Evolutionary conservation across 2,113 vertebrate species (phyloP).

Genomic region (Rutilus rutilus): DNA sequence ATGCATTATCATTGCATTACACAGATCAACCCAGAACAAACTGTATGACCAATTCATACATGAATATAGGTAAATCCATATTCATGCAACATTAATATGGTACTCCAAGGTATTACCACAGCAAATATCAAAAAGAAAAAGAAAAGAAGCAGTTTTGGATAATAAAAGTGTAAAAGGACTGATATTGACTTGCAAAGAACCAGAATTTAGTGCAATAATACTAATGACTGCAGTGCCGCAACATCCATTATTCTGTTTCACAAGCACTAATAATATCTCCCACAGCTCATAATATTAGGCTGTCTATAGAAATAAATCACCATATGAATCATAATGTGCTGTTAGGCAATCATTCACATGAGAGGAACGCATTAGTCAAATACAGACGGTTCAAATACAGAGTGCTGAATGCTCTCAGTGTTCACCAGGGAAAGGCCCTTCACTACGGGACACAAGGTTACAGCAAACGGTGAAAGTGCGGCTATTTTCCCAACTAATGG

Average conservation of each 20-base stretch:
- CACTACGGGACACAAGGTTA: not conserved
- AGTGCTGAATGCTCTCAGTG: not conserved
- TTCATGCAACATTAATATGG: not conserved
- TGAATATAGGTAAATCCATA: not conserved
- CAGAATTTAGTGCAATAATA: not conserved
- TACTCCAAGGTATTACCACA: not conserved
- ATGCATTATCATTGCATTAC: too few species aligned
- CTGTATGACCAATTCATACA: not conserved
- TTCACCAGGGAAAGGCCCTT: not conserved
- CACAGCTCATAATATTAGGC: not conserved
- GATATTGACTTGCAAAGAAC: not conserved
- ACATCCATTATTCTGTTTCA: constrained; percentile 10
- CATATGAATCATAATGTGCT: constrained; percentile 12
- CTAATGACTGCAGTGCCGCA: not conserved
- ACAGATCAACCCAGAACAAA: not conserved
- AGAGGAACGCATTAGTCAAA: not conserved
- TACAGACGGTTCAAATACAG: not conserved
- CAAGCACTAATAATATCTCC: constrained; percentile 1
- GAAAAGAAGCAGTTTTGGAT: not conserved
- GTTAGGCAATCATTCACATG: not conserved
- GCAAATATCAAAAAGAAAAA: not conserved
- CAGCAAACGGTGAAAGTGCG: not conserved
- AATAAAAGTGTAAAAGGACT: not conserved
- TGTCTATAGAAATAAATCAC: constrained; percentile 8
- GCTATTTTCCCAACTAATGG: not conserved